Base-by-base conservation (phyloP, 2,888 invertebrate genomes). In the Dromius quadrimaculatus region DNA sequence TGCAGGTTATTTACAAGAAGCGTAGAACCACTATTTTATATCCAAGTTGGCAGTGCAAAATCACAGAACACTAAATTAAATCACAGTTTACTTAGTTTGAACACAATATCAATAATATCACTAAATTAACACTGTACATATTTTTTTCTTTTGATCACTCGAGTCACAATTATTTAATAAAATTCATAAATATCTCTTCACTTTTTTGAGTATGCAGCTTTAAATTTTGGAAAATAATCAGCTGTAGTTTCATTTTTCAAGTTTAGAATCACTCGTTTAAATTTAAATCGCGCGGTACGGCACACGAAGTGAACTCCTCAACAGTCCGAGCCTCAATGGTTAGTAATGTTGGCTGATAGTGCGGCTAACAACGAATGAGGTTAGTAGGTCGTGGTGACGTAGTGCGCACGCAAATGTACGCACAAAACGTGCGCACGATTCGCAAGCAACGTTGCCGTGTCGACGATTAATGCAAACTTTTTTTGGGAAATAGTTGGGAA, bases 371-470 rank as follows among this genome's bases (percentile, higher is more conserved):
- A 84, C 84, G 84, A 88, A 84, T 86, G 87, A 83, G 88, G 88
- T 87, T 87, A 88, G 87, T 88, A 85, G 88, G 88, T 88, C 88
- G 88, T 85, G 85, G 84, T 86, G 87, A 87, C 88, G 88, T 80
- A 79, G 79, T 34, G 41, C 57, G 38, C 38, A 57, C 66, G 6
- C 59, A 19, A 22, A 36, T 20, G 59, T 20, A 59, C 59, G 13
- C 59, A 19, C 28, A 28, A 28, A 8, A 5, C 50, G 50, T 54
- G 50, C 50, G 50, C 50, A 77, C 65, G 71, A 73, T 78, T 76
- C 76, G 79, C 79, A 78, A 97, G 83, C 76, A 93, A 84, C 43
- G 91, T 88, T 74, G 96, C 84, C 87, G 96, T 89, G 74, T 92
- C 91, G 75, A 90, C 90, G 63, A 95, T 83, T 43, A 94, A 83